A percentile compares a stretch with the other conserved stretches of the same genome.
Conservation (phyloP, 2,797 vertebrate species). For the Myotis pilosus region DNA sequence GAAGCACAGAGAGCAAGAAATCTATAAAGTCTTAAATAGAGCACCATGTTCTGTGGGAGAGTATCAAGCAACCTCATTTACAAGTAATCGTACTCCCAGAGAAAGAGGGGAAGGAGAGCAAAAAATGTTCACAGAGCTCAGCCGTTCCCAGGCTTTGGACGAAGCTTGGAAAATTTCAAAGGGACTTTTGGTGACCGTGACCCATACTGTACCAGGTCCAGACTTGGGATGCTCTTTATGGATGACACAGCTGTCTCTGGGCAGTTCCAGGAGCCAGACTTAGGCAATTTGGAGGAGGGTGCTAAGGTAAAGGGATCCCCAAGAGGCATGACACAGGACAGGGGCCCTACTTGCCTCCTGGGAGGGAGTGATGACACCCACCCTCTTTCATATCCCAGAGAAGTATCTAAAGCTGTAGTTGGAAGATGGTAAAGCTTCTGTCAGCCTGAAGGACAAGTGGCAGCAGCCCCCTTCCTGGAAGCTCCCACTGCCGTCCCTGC, state of each 20-base stretch:
- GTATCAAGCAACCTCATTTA: background rate
- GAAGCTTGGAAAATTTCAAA: background rate
- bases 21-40: background rate
- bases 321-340: background rate
- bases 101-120: background rate
- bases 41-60: background rate
- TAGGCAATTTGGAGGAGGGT: background rate
- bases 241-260: background rate
- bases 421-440: background rate
- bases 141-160: background rate
- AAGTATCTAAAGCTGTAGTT: background rate
- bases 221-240: background rate
- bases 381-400: background rate
- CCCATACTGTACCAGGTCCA: background rate
- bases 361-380: background rate
- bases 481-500: background rate
- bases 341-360: too few species aligned
- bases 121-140: background rate
- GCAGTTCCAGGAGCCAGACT: background rate
- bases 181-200: background rate
- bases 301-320: background rate
- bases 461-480: rapidly evolving
- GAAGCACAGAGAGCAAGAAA: background rate
- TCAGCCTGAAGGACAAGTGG: background rate
- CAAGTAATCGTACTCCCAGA: background rate